Conservation (phyloP, 1,140 invertebrate genomes). For the Steinernema khuongi region DNA sequence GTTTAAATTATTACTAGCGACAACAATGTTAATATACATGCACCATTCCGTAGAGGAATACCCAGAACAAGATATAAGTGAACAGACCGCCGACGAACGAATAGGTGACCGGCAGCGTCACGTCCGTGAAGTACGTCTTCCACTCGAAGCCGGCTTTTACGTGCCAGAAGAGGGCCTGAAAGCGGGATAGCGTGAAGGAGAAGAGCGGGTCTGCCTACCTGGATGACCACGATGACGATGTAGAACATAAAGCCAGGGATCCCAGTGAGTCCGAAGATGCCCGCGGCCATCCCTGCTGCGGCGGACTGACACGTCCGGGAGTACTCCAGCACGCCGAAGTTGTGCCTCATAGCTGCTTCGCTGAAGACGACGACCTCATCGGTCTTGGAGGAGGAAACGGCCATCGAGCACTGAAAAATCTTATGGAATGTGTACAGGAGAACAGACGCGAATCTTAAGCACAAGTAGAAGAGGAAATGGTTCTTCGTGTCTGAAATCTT, state of each 20-base stretch:
- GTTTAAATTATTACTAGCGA: background rate
- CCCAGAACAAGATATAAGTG: slow-evolving; percentile 61
- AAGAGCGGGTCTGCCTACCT: slow-evolving; percentile 12
- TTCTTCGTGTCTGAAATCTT: too few relatives aligned
- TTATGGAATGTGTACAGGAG: background rate
- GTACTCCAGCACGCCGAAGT: slow-evolving; percentile 35
- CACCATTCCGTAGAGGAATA: slow-evolving; percentile 61
- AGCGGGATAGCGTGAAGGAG: background rate
- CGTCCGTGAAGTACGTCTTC: slow-evolving; percentile 32
- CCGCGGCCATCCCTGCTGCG: slow-evolving; percentile 37
- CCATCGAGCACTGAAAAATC: too few relatives aligned
- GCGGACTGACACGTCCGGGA: slow-evolving; percentile 39
- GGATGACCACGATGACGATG: slow-evolving; percentile 33
- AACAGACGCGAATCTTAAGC: background rate
- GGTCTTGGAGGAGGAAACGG: background rate
- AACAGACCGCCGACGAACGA: slow-evolving; percentile 58
- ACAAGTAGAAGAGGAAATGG: background rate
- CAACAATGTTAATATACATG: slow-evolving; percentile 61
- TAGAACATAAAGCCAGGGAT: slow-evolving; percentile 43
- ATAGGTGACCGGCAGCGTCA: slow-evolving; percentile 29
- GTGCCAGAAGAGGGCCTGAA: slow-evolving; percentile 38
- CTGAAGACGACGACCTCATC: background rate
- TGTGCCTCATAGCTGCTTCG: slow-evolving; percentile 32
- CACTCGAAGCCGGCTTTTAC: slow-evolving; percentile 37
- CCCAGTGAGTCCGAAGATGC: slow-evolving; percentile 37